phyloP scores from a whole-genome alignment of 2,888 invertebrate species.

The Empis stercorea region DNA sequence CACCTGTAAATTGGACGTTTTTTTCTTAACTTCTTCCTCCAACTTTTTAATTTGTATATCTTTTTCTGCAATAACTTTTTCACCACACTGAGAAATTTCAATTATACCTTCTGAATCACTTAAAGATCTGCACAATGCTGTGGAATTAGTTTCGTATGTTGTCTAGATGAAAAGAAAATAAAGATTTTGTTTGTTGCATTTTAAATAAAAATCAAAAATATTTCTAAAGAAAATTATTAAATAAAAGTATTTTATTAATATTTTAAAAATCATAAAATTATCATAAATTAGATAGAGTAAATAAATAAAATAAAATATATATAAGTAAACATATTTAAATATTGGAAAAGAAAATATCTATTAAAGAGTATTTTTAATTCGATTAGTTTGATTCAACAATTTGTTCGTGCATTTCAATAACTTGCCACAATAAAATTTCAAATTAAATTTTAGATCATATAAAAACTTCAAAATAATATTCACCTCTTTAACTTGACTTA shows the following conservation, averaged over 20 bases:
- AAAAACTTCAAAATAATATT: neutral
- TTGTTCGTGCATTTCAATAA: too few relatives aligned
- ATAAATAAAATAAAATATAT: neutral
- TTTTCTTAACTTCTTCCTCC: slow-evolving; percentile 34
- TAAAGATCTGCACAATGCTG: slow-evolving; percentile 19
- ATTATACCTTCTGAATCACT: slow-evolving; percentile 23
- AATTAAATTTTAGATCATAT: neutral
- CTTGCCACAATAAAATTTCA: too few relatives aligned
- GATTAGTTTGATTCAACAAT: too few relatives aligned
- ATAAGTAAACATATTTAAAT: neutral
- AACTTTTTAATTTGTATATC: slow-evolving; percentile 43
- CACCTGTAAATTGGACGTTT: slow-evolving; percentile 31
- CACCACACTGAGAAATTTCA: slow-evolving; percentile 15
- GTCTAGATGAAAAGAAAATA: slow-evolving; percentile 1
- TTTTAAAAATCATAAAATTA: slow-evolving; percentile 4
- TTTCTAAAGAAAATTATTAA: neutral
- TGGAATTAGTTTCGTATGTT: slow-evolving; percentile 12
- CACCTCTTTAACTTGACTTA: neutral
- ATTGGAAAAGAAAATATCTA: neutral
- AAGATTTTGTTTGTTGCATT: neutral
- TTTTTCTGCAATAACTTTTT: slow-evolving; percentile 36
- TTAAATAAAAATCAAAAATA: neutral
- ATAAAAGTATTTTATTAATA: too few relatives aligned
- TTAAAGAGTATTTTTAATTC: too few relatives aligned
- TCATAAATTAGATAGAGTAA: too few relatives aligned